Evolutionary conservation across 2,113 vertebrate species (phyloP), one percentile per base, ranked within the genome.

Genomic region (Percina caprodes): DNA sequence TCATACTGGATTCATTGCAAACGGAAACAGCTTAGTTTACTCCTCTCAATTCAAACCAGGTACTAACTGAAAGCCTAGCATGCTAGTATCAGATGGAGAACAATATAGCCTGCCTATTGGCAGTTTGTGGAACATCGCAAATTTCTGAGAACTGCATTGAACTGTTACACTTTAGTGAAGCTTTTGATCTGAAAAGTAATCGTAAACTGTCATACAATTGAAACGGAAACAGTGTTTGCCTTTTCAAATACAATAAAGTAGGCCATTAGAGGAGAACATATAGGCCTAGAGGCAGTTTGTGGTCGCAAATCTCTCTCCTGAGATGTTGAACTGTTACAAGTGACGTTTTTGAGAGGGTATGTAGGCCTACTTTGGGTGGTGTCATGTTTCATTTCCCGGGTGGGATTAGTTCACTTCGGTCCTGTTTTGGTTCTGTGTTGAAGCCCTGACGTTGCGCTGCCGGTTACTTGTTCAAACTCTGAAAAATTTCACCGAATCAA

Each of bases 301-400:
- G 8, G 13, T 54, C 12, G 1, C 13, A 55, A 30, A 62, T 52
- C 62, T 69, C 0, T 35, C 23, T 49, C 9, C 42, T 4, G 51
- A 23, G 1, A 13, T 42, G 52, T 6, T 42, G n/a, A 16, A 3
- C 23, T 61, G 58, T 33, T 48, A 45, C 11, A 58, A 49, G 21
- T 72, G 2, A 35, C 54, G 49, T 21, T 68, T 0, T 35, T 45
- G 52, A 83, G 79, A 68, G 74, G 77, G 76, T 76, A 39, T 13
- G 23, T 45, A 11, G 39, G 39, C 9, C 39, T 0, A 4, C 16
- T 1, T 18, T 30, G 55, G 54, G n/a, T 4, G 74, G 91, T 79
- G 79, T 94, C 86, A 1, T 68, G 87, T 94, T 90, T 87, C 93
- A 89, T 74, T 80, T 83, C 66, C 74, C 74, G 79, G 70, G 79